These are phyloP conservation scores for Agonopterix heracliana DNA, from an alignment of 2,888 invertebrate genomes.

Conservation along the genomic window DNA sequence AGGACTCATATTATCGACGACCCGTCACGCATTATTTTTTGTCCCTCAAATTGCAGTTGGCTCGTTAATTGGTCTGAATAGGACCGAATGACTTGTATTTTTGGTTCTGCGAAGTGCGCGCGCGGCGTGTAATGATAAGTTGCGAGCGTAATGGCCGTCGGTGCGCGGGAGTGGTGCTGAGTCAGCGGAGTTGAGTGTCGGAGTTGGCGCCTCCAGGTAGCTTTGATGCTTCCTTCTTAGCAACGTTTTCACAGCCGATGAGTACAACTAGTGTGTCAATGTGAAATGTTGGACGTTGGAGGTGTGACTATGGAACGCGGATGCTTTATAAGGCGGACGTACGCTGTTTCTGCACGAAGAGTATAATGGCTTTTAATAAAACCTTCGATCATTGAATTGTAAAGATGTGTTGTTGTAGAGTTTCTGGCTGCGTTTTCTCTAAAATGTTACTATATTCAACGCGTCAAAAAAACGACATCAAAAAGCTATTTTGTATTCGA, in stretches of 20 bases:
- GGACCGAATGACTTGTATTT: constrained; percentile 60
- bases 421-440: too few species aligned
- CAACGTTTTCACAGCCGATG: constrained; percentile 11
- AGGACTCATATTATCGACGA: constrained; percentile 51
- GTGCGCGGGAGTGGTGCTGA: constrained; percentile 56
- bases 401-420: too few species aligned
- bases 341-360: too few species aligned
- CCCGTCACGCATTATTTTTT: constrained; percentile 52
- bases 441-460: too few species aligned
- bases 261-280: background rate
- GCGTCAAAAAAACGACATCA: too few species aligned
- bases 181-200: constrained; percentile 62
- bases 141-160: constrained; percentile 41
- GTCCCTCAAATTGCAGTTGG: constrained; percentile 57
- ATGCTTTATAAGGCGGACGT: too few species aligned
- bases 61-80: constrained; percentile 63
- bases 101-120: constrained; percentile 64
- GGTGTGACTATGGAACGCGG: background rate
- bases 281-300: background rate
- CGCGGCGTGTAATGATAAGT: constrained; percentile 57
- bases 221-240: constrained; percentile 23
- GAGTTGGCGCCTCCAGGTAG: constrained; percentile 46
- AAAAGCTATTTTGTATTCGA: too few species aligned
- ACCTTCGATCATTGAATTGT: too few species aligned
- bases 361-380: too few species aligned